Conservation (phyloP, 2,113 vertebrate genomes). For the Setophaga petechia region DNA sequence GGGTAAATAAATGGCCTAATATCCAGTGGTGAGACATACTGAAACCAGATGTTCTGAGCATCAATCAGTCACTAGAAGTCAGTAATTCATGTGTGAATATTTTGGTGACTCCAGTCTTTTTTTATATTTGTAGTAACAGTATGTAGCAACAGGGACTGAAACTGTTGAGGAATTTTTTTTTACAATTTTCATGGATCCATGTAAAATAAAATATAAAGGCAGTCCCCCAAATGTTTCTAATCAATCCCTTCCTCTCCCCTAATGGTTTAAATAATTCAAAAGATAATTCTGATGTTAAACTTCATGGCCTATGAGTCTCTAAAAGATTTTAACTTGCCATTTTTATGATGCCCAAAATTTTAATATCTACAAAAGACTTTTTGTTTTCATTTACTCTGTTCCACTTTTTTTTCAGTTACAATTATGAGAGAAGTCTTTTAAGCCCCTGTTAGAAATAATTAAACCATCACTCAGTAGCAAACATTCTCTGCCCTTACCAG, state of each 20-base stretch:
- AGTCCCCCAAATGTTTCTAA: not conserved
- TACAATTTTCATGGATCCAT: not conserved
- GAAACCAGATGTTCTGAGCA: not conserved
- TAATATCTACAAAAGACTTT: not conserved
- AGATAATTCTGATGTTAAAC: not conserved
- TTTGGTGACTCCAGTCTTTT: not conserved
- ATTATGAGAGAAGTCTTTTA: conserved; percentile 44
- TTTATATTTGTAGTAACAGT: not conserved
- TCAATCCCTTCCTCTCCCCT: not conserved
- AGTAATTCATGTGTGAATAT: not conserved
- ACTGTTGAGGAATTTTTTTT: not conserved
- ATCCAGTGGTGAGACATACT: not conserved
- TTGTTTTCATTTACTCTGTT: not conserved
- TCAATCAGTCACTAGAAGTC: not conserved
- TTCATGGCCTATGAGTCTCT: not conserved
- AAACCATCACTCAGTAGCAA: conserved; percentile 59
- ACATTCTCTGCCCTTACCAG: not conserved
- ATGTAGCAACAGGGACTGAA: not conserved
- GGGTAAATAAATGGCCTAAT: not conserved
- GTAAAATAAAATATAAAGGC: not conserved
- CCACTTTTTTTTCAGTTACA: conserved; percentile 27
- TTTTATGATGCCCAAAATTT: not conserved
- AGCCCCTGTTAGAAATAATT: conserved; percentile 63
- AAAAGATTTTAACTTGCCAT: not conserved
- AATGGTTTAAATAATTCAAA: not conserved